Evolutionary conservation across 2,113 vertebrate genomes (phyloP).

Genomic region (Ciconia maguari): DNA sequence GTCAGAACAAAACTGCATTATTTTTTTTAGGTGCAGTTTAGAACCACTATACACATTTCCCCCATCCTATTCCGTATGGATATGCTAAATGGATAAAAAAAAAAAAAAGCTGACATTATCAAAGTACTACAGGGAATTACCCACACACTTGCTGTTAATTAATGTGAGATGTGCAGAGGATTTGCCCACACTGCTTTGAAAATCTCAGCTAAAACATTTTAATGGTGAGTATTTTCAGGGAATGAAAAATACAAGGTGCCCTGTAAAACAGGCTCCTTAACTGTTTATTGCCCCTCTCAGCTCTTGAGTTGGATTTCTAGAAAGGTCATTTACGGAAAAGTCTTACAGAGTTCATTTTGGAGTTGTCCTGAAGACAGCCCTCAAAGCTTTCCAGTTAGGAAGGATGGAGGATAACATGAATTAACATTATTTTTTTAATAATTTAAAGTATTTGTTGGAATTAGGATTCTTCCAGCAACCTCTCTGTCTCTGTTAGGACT

Average conservation of each 20-base stretch:
- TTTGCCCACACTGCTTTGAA: constrained; percentile 47
- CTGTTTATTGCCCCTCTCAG: background rate
- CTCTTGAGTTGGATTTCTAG: background rate
- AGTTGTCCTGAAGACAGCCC: background rate
- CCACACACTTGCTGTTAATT: constrained; percentile 62
- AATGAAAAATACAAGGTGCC: background rate
- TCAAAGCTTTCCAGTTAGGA: background rate
- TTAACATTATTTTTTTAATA: background rate
- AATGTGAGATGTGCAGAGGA: constrained; percentile 56
- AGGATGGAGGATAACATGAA: background rate
- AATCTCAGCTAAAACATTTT: constrained; percentile 47
- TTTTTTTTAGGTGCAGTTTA: background rate
- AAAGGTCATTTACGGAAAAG: background rate
- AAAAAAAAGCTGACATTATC: constrained; percentile 49
- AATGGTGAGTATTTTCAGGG: constrained; percentile 4
- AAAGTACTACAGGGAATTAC: constrained; percentile 53
- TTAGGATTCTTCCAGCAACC: background rate
- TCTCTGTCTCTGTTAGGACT: background rate
- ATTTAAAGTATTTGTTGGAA: background rate
- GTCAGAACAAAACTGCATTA: background rate
- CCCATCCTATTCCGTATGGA: background rate
- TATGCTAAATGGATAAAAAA: constrained; percentile 13
- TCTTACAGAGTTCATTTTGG: background rate
- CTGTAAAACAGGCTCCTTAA: background rate
- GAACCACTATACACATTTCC: background rate